These are phyloP conservation scores for Scylla paramamosain DNA, from an alignment of 1,140 invertebrate genomes.

Conservation along the genomic window DNA sequence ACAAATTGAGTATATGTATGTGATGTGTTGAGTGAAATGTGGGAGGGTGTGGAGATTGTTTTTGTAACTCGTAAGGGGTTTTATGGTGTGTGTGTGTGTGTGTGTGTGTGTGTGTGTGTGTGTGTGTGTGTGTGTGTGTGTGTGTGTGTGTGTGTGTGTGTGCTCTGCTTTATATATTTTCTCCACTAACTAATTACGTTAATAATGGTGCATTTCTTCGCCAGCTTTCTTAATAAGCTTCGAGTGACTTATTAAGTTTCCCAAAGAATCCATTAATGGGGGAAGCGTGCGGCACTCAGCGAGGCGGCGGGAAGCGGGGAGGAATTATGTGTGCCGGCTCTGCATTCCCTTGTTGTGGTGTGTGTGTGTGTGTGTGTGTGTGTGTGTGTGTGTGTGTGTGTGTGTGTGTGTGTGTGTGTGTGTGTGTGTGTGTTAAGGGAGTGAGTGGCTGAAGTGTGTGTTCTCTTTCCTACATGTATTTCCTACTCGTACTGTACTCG, in stretches of 20 bases:
- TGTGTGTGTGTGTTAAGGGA: background rate
- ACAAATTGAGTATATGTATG: too few relatives aligned
- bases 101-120: too few relatives aligned
- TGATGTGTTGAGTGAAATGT: too few relatives aligned
- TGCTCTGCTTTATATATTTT: too few relatives aligned
- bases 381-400: background rate
- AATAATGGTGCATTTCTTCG: background rate
- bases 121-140: too few relatives aligned
- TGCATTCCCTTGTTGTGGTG: background rate
- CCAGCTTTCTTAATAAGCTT: background rate
- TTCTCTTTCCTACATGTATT: too few relatives aligned
- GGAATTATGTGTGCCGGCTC: background rate
- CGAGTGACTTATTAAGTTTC: background rate
- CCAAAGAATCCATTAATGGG: background rate
- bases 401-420: background rate
- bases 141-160: too few relatives aligned
- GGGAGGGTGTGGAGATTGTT: too few relatives aligned
- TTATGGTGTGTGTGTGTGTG: too few relatives aligned
- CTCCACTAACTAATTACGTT: background rate
- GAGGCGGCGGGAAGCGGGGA: background rate
- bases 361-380: conserved; percentile 12
- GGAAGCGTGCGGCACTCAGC: background rate
- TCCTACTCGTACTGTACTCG: background rate
- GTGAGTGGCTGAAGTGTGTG: background rate
- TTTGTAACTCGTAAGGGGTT: too few relatives aligned